These are phyloP conservation scores for Drosophila asahinai DNA, from an alignment of 1,140 invertebrate genomes.

Conservation along the genomic window DNA sequence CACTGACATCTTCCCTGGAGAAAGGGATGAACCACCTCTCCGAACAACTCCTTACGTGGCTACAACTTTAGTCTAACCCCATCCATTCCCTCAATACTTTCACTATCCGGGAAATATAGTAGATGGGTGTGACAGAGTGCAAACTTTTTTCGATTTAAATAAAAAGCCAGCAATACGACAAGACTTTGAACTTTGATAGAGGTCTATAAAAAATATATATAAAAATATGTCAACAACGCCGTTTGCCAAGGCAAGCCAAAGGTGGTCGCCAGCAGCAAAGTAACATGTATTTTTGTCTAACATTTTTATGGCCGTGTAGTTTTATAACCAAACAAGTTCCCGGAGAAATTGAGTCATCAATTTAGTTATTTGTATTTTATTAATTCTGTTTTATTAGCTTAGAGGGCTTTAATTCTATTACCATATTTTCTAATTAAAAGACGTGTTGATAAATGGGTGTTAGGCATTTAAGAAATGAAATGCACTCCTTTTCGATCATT, in stretches of 20 bases:
- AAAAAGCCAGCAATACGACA: conserved; percentile 69
- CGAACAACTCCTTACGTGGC: conserved; percentile 1
- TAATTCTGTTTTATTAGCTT: background rate
- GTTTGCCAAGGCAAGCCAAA: conserved; percentile 13
- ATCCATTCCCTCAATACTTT: conserved; percentile 27
- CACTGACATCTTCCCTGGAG: conserved; percentile 4
- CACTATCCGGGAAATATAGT: conserved; percentile 5
- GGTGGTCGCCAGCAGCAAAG: conserved; percentile 8
- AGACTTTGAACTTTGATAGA: conserved; percentile 75
- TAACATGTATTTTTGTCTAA: conserved; percentile 14
- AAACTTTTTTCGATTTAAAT: conserved; percentile 76
- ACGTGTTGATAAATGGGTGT: background rate
- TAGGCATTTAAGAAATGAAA: background rate
- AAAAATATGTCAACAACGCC: conserved; percentile 57
- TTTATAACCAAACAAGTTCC: conserved; percentile 5
- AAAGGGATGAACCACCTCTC: conserved; percentile 5
- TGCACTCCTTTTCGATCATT: too few relatives aligned
- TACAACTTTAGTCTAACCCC: conserved; percentile 19
- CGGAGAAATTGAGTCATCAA: background rate
- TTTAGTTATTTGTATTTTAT: conserved; percentile 7
- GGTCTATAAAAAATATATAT: conserved; percentile 38
- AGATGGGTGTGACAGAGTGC: conserved; percentile 21
- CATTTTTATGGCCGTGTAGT: conserved; percentile 22
- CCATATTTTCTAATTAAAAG: background rate
- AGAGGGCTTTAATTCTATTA: too few relatives aligned